Percentiles rank a stretch among this genome's conserved stretches.
These are phyloP conservation scores for Pseudochromis fuscus DNA, from an alignment of 2,797 vertebrate genomes.

Conservation along the genomic window DNA sequence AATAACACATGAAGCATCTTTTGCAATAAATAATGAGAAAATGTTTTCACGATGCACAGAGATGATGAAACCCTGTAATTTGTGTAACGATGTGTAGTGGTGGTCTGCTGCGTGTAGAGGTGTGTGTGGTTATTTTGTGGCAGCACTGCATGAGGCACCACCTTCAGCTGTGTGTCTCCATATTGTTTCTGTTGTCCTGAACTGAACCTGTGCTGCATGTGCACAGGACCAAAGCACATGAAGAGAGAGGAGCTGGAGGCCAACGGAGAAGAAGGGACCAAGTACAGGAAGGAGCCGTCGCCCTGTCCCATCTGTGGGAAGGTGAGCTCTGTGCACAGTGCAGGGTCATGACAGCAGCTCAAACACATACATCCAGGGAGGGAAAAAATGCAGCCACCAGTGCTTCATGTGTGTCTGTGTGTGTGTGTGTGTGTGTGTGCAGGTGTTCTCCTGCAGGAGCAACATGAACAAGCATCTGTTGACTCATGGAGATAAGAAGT, in stretches of 20 bases:
- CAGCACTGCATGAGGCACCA: neutral
- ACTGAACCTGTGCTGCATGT: conserved; percentile 9
- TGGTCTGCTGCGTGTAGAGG: no score
- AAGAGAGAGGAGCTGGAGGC: conserved; percentile 94
- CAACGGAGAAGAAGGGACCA: conserved; percentile 90
- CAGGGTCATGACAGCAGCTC: neutral
- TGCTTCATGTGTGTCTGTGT: neutral
- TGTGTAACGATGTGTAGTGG: no score
- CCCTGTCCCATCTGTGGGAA: conserved; percentile 97
- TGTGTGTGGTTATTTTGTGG: neutral
- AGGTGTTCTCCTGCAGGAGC: conserved; percentile 98
- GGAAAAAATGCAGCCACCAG: no score
- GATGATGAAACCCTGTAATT: no score
- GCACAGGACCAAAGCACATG: conserved; percentile 91
- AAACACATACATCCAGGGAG: neutral
- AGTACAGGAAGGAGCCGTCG: conserved; percentile 98
- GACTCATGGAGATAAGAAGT: conserved; percentile 99
- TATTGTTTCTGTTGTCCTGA: neutral
- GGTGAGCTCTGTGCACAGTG: conserved; percentile 77
- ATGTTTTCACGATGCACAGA: no score
- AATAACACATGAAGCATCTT: no score
- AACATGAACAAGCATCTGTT: conserved; percentile 99
- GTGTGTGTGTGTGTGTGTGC: conserved; percentile 26
- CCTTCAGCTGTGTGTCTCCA: neutral
- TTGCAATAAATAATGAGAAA: no score